Evolutionary conservation across 1,140 invertebrate genomes (phyloP).

Genomic region (Eufriesea mexicana): DNA sequence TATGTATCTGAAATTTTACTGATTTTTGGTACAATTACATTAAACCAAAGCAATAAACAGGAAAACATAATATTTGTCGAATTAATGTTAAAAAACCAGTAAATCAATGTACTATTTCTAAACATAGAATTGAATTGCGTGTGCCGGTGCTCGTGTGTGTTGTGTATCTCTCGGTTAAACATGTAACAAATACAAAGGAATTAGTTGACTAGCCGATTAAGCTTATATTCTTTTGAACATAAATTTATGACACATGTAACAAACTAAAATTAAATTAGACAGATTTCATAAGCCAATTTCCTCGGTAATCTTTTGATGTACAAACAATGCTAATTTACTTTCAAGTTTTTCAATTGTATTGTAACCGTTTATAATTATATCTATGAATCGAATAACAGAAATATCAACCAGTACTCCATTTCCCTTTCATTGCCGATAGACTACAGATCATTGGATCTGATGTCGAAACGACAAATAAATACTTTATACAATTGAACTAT

Average conservation of each 20-base stretch:
- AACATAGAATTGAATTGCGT: neutral
- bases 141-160: constrained; percentile 20
- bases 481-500: constrained; percentile 59
- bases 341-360: neutral
- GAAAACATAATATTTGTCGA: constrained; percentile 1
- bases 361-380: constrained; percentile 19
- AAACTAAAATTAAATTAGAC: neutral
- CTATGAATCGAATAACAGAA: constrained; percentile 36
- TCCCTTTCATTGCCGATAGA: constrained; percentile 25
- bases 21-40: neutral
- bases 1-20: constrained; percentile 35
- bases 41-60: neutral
- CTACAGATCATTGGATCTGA: constrained; percentile 3
- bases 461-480: constrained; percentile 39
- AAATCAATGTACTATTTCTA: neutral
- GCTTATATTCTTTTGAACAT: neutral
- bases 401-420: constrained; percentile 1
- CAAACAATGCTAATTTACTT: constrained; percentile 3
- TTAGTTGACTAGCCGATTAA: constrained; percentile 9
- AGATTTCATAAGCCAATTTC: neutral
- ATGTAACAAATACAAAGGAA: constrained; percentile 17
- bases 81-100: constrained; percentile 1
- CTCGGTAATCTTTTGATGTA: neutral
- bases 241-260: neutral
- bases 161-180: neutral